Base-by-base conservation (phyloP, 2,888 invertebrate species). In the Frankliniella intonsa region DNA sequence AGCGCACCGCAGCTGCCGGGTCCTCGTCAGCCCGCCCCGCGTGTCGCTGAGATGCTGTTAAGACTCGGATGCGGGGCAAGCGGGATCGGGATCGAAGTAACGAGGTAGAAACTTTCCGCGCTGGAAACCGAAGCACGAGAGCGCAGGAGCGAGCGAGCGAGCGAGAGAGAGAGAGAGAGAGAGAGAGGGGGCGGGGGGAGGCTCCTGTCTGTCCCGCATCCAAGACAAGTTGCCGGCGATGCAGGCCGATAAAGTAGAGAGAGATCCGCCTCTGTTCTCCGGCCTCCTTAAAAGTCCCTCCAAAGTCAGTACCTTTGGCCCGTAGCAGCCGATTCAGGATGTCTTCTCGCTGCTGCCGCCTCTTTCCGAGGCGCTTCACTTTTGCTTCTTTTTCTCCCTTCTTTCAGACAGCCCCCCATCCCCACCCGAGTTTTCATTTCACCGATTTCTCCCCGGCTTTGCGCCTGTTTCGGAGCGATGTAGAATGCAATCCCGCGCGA, bases 51-150 rank as follows among this genome's bases (percentile, higher is more conserved):
- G 5, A 38, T 38, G 38, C 38, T 38, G 38, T 38, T 38, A 38
- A 62, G 14, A 62, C 19, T 7, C 62, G 62, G 62, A 62, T 62
- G 38, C 69, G 22, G 22, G 69, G n/a, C 69, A 22, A 0, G 69
- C 25, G 22, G 69, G 69, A 69, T 22, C n/a, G 22, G 69, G 22
- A 19, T 19, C 14, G 69, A 10, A 22, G 69, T 76, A 76, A 76
- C 69, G 69, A 76, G 69, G 69, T 76, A 76, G 10, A 76, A 76
- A 76, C 69, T 76, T 62, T 55, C 25, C 25, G 25, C 22, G 69
- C 22, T 38, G 62, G 17, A 62, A 11, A 62, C 38, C 38, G 38
- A 38, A 38, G 38, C 38, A 38, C 38, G 62, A 62, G 19, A 17
- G 62, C 8, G 19, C 11, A 14, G 14, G 19, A 62, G 11, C 17